These are phyloP conservation scores for Plecotus auritus DNA, from an alignment of 2,113 vertebrate species.

Conservation along the genomic window DNA sequence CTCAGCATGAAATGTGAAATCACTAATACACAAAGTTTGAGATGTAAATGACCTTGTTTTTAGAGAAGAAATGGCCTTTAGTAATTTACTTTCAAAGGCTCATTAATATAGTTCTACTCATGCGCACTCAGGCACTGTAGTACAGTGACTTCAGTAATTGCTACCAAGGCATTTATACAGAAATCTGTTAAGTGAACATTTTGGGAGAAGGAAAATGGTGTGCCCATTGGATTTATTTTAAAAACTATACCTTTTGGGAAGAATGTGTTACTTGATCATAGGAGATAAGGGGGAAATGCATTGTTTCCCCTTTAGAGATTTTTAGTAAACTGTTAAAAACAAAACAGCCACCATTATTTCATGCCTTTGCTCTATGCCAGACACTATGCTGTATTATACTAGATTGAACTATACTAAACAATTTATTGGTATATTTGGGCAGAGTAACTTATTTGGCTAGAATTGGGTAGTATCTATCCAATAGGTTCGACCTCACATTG, in stretches of 20 bases:
- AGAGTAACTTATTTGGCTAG: background rate
- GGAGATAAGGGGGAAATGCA: background rate
- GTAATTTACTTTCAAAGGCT: conserved; percentile 35
- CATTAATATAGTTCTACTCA: conserved; percentile 9
- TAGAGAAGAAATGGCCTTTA: background rate
- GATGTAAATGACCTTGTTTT: background rate
- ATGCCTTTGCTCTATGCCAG: background rate
- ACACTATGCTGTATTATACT: background rate
- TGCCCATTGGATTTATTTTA: background rate
- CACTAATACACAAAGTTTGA: background rate
- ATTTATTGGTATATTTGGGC: background rate
- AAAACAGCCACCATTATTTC: background rate
- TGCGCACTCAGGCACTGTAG: background rate
- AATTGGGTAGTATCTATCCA: background rate
- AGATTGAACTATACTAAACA: background rate
- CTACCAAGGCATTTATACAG: conserved; percentile 7
- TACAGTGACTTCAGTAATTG: background rate
- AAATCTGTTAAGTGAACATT: conserved; percentile 10
- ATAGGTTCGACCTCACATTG: background rate
- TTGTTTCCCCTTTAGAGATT: background rate
- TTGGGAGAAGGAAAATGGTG: background rate
- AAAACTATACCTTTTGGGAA: background rate
- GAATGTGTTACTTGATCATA: background rate
- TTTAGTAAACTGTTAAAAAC: conserved; percentile 1
- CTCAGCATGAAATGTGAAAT: background rate